These are phyloP conservation scores for Volucella zonaria DNA, from an alignment of 2,888 invertebrate genomes.

Conservation along the genomic window DNA sequence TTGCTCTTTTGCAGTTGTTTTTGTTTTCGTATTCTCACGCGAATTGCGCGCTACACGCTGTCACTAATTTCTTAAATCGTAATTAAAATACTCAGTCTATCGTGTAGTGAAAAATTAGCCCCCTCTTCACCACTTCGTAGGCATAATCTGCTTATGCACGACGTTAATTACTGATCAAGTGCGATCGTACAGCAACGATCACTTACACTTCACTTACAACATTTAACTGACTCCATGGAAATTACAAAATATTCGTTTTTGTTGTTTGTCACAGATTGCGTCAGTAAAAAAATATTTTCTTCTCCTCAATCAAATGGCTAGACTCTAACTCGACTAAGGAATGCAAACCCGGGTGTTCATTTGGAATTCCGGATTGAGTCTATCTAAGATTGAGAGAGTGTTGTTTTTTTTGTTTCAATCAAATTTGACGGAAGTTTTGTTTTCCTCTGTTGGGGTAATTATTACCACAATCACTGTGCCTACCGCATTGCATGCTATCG, in stretches of 20 bases:
- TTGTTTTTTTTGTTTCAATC: neutral
- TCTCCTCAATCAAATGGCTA: too few species aligned
- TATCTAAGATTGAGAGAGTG: constrained; percentile 7
- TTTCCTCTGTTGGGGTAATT: constrained; percentile 15
- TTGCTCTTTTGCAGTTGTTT: neutral
- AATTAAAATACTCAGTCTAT: constrained; percentile 43
- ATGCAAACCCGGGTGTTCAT: neutral
- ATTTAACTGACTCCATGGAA: constrained; percentile 24
- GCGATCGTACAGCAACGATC: constrained; percentile 20
- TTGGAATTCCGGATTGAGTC: neutral
- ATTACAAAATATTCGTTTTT: constrained; percentile 14
- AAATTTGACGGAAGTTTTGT: constrained; percentile 16
- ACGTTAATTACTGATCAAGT: constrained; percentile 34
- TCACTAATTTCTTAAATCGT: constrained; percentile 19
- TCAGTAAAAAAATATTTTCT: constrained; percentile 27
- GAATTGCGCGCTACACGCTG: constrained; percentile 36
- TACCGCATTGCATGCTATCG: constrained; percentile 3
- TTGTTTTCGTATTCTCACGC: constrained; percentile 45
- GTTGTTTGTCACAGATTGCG: constrained; percentile 18
- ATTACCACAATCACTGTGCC: constrained; percentile 3
- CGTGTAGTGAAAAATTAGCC: neutral
- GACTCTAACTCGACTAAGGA: too few species aligned
- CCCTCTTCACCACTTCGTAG: constrained; percentile 9
- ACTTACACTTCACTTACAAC: constrained; percentile 6
- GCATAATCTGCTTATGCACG: constrained; percentile 7